Evolutionary conservation across 2,113 vertebrate genomes (phyloP).

Genomic region (Psilopogon haemacephalus): DNA sequence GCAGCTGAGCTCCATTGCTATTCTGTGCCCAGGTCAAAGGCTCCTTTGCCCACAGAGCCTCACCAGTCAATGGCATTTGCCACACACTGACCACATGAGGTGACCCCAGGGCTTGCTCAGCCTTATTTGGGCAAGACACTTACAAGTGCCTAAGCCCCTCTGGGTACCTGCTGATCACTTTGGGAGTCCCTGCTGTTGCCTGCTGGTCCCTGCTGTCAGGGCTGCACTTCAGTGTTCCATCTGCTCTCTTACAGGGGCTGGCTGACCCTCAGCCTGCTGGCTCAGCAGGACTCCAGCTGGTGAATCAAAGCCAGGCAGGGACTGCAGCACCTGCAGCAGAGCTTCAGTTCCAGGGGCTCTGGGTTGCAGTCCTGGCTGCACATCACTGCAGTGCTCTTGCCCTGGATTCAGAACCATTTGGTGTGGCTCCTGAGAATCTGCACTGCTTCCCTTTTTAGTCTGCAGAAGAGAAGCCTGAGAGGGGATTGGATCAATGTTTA

Average conservation of each 20-base stretch:
- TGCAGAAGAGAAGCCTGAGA: too few relatives aligned
- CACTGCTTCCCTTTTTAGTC: background rate
- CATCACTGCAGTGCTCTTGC: background rate
- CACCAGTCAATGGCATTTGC: too few relatives aligned
- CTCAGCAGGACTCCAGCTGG: background rate
- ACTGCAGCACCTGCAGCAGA: fast-evolving
- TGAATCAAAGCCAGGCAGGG: fast-evolving
- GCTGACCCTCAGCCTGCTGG: fast-evolving
- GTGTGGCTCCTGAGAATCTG: background rate
- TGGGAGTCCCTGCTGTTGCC: too few relatives aligned
- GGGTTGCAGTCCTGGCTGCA: background rate
- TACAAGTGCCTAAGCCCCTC: too few relatives aligned
- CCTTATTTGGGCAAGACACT: too few relatives aligned
- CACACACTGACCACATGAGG: too few relatives aligned
- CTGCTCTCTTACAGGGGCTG: background rate
- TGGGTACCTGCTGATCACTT: too few relatives aligned
- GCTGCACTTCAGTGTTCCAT: background rate
- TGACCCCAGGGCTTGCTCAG: too few relatives aligned
- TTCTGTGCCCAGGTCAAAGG: too few relatives aligned
- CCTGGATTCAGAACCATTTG: background rate
- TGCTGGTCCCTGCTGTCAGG: background rate
- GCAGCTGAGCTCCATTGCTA: too few relatives aligned
- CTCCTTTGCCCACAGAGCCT: too few relatives aligned
- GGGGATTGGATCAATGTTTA: too few relatives aligned
- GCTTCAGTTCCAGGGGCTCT: background rate